Evolutionary conservation across 2,113 vertebrate genomes (phyloP).

Genomic region (Lethenteron camtschaticum): DNA sequence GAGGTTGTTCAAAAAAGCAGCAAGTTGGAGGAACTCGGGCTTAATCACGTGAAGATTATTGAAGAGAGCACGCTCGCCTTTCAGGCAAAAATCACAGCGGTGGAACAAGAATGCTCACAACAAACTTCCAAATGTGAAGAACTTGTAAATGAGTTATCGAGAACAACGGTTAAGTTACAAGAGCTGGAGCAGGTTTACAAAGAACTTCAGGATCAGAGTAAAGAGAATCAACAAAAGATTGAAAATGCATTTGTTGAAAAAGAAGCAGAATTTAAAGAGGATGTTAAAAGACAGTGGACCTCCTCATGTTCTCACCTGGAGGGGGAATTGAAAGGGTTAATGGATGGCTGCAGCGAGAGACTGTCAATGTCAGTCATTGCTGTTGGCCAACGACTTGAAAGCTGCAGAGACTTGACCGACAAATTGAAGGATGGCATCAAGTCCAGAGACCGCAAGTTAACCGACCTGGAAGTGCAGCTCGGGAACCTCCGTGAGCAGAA

Average conservation of each 20-base stretch:
- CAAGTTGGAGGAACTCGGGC: not conserved
- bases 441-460: slow-evolving; percentile 22
- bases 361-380: slow-evolving; percentile 24
- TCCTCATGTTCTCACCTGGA: slow-evolving; percentile 25
- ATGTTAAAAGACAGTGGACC: slow-evolving; percentile 24
- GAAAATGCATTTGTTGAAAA: slow-evolving; percentile 27
- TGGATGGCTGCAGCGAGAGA: slow-evolving; percentile 28
- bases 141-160: slow-evolving; percentile 24
- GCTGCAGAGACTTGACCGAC: slow-evolving; percentile 23
- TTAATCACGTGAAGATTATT: no score
- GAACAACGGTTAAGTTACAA: slow-evolving; percentile 27
- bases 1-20: slow-evolving; percentile 21
- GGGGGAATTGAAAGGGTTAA: slow-evolving; percentile 25
- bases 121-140: slow-evolving; percentile 10
- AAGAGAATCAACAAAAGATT: slow-evolving; percentile 29
- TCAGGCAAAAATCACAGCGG: no score
- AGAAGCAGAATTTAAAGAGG: slow-evolving; percentile 27
- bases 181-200: slow-evolving; percentile 21
- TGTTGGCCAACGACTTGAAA: slow-evolving; percentile 26
- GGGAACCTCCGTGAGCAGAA: slow-evolving; percentile 29
- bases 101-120: no score
- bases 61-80: no score
- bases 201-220: slow-evolving; percentile 16
- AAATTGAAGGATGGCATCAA: slow-evolving; percentile 32
- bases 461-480: slow-evolving; percentile 43